phyloP scores from a whole-genome alignment of 2,113 vertebrate species.

The Sander lucioperca region DNA sequence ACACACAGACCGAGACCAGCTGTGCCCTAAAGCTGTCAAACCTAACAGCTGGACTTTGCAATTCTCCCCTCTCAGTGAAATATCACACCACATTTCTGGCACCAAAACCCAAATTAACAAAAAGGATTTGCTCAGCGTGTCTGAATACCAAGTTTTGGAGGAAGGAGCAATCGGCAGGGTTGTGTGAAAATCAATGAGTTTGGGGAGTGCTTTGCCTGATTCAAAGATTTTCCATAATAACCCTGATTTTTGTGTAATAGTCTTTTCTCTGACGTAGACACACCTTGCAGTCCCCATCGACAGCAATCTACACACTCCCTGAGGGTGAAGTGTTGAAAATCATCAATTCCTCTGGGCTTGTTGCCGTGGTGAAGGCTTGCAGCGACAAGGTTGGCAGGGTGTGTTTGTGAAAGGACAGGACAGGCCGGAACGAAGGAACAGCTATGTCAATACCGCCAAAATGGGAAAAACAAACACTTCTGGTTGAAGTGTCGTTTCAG shows the following conservation, averaged over 20 bases:
- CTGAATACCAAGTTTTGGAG: constrained; percentile 63
- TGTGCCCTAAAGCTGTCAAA: constrained; percentile 72
- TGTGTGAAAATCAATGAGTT: constrained; percentile 66
- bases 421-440: constrained; percentile 80
- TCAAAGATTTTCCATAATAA: neutral
- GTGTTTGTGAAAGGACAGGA: constrained; percentile 83
- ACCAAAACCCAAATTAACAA: constrained; percentile 81
- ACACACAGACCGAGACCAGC: constrained; percentile 56
- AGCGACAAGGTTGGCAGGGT: constrained; percentile 74
- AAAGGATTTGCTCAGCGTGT: constrained; percentile 80
- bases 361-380: constrained; percentile 75
- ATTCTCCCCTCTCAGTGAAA: constrained; percentile 80
- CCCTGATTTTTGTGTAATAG: neutral
- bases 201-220: neutral
- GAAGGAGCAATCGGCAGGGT: constrained; percentile 58
- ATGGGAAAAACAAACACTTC: constrained; percentile 83
- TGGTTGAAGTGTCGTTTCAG: constrained; percentile 72
- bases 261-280: constrained; percentile 27
- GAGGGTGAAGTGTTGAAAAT: constrained; percentile 69
- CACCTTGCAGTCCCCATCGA: constrained; percentile 46
- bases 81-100: constrained; percentile 82
- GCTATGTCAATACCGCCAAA: constrained; percentile 83
- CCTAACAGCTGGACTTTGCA: constrained; percentile 85
- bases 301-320: constrained; percentile 45
- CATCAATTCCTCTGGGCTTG: constrained; percentile 72